A percentile compares a stretch with the other conserved stretches of the same genome.
Evolutionary conservation across 2,797 vertebrate genomes (phyloP).

Genomic region (Rhodeus uyekii): DNA sequence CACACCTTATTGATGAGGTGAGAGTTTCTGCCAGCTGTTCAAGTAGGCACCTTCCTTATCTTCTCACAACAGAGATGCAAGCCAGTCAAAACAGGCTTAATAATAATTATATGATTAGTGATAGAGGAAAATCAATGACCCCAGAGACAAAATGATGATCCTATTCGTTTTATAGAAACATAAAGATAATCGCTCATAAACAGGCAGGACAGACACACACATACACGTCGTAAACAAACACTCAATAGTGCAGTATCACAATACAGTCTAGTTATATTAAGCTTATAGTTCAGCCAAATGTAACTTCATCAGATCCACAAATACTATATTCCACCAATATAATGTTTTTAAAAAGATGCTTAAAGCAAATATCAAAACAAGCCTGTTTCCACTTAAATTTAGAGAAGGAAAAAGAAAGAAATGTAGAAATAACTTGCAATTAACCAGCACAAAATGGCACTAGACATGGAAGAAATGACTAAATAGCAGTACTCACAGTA

Average conservation of each 20-base stretch:
- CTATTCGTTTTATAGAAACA: background rate
- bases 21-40: slow-evolving; percentile 25
- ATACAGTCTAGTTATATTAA: background rate
- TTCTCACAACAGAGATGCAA: slow-evolving; percentile 23
- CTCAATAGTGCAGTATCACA: background rate
- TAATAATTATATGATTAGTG: slow-evolving; percentile 15
- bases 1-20: slow-evolving; percentile 14
- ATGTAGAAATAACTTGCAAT: background rate
- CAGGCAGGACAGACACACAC: slow-evolving; percentile 8
- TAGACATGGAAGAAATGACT: background rate
- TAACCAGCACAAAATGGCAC: slow-evolving; percentile 5
- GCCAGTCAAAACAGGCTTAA: slow-evolving; percentile 18
- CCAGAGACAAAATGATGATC: background rate
- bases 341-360: background rate
- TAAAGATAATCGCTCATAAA: background rate
- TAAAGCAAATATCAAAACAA: background rate
- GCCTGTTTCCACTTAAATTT: background rate
- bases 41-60: slow-evolving; percentile 8
- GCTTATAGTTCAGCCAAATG: background rate
- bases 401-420: background rate
- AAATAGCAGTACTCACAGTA: slow-evolving; percentile 89
- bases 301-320: background rate
- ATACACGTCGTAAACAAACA: background rate
- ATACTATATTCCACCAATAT: too few relatives aligned
- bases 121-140: slow-evolving; percentile 3